phyloP scores from a whole-genome alignment of 2,888 invertebrate genomes.

The Cataglyphis cursor region DNA sequence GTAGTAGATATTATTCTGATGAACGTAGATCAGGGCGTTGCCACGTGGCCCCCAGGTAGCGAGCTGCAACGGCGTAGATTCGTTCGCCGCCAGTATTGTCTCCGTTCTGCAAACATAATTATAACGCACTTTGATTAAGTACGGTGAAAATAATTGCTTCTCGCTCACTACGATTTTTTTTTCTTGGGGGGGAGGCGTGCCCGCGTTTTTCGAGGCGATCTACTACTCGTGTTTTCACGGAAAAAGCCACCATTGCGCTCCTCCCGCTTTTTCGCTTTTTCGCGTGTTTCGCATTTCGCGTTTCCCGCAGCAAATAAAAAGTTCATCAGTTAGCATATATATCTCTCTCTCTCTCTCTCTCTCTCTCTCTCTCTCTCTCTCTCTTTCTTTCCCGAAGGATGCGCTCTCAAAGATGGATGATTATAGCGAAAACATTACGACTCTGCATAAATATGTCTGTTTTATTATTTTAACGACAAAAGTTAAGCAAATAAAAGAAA shows the following conservation, averaged over 20 bases:
- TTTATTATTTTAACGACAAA: conserved; percentile 28
- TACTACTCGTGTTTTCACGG: not conserved
- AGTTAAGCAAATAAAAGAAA: not conserved
- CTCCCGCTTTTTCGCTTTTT: conserved; percentile 3
- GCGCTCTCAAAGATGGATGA: conserved; percentile 4
- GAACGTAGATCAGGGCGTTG: conserved; percentile 91
- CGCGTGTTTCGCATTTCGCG: not conserved
- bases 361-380: too few relatives aligned
- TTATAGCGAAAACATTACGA: conserved; percentile 30
- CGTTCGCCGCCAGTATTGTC: conserved; percentile 77
- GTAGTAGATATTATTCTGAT: conserved; percentile 93
- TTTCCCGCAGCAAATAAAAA: conserved; percentile 28
- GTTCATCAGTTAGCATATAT: conserved; percentile 27
- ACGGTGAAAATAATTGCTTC: not conserved
- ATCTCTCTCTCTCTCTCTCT: not conserved
- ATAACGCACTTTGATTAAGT: not conserved
- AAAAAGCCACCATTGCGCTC: not conserved
- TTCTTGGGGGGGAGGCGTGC: not conserved
- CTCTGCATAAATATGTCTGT: not conserved
- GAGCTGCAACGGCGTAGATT: conserved; percentile 89
- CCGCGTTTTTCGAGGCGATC: not conserved
- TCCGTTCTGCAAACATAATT: conserved; percentile 67
- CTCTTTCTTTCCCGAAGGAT: conserved; percentile 1
- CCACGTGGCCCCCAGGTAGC: conserved; percentile 93
- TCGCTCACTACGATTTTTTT: not conserved